Percentiles rank a stretch among this genome's conserved stretches.
These are phyloP conservation scores for Thamnophis sirtalis DNA, from an alignment of 2,113 vertebrate genomes.

Conservation along the genomic window DNA sequence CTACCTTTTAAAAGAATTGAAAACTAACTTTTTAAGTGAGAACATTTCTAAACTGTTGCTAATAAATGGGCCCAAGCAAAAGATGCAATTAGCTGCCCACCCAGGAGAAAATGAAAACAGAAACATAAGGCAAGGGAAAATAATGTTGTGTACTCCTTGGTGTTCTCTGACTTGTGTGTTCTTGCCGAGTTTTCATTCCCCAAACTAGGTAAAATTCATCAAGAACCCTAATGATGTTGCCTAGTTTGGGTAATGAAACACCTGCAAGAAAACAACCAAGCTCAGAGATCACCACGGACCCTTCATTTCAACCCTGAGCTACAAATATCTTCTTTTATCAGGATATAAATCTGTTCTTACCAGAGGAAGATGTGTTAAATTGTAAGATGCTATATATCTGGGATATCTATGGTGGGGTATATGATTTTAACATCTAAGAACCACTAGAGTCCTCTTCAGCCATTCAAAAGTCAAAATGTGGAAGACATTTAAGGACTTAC, in stretches of 20 bases:
- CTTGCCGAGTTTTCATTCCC: not conserved
- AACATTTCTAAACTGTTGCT: not conserved
- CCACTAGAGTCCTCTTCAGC: not conserved
- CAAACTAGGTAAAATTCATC: not conserved
- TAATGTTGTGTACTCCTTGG: not conserved
- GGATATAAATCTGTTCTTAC: not conserved
- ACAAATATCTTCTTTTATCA: not conserved
- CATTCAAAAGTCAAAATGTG: not conserved
- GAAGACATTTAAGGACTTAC: not conserved
- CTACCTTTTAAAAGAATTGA: not conserved
- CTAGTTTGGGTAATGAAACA: not conserved
- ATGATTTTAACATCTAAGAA: not conserved
- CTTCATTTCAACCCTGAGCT: not conserved
- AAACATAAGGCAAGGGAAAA: not conserved
- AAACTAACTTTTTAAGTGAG: not conserved
- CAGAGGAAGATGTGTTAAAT: not conserved
- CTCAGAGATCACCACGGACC: not conserved
- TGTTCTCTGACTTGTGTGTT: not conserved
- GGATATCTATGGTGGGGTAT: not conserved
- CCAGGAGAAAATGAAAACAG: not conserved
- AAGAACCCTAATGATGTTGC: not conserved
- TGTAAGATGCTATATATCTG: not conserved
- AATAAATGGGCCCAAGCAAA: not conserved
- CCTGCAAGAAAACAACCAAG: not conserved
- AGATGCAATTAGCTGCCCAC: not conserved